phyloP scores from a whole-genome alignment of 2,797 vertebrate species.

The Sebastes dallii region DNA sequence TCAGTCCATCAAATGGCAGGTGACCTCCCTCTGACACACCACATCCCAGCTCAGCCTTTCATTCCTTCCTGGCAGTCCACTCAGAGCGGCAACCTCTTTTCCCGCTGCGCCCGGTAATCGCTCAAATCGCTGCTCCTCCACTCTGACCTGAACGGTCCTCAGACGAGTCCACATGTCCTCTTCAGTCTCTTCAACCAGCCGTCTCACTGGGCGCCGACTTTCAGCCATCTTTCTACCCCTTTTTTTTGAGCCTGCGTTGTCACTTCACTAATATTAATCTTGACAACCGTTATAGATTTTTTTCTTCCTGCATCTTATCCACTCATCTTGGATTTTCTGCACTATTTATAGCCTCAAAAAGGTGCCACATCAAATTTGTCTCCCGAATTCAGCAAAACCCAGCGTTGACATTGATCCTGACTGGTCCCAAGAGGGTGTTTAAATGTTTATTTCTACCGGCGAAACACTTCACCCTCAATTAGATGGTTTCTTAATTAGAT shows the following conservation, averaged over 20 bases:
- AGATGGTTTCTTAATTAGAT: constrained; percentile 43
- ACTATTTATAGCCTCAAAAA: background rate
- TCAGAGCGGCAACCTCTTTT: background rate
- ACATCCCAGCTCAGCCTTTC: background rate
- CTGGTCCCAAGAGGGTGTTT: background rate
- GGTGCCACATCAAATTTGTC: background rate
- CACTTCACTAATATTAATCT: background rate
- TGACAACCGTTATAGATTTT: constrained; percentile 6
- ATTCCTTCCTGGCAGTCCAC: background rate
- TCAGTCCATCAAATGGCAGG: constrained; percentile 13
- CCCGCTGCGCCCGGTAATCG: constrained; percentile 18
- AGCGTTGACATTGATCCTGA: constrained; percentile 22
- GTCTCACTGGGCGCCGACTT: background rate
- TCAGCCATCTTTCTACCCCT: background rate
- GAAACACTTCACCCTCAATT: constrained; percentile 36
- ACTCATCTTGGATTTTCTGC: background rate
- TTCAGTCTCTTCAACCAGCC: background rate
- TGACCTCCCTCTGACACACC: constrained; percentile 5
- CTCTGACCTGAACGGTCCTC: constrained; percentile 3
- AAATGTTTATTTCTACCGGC: constrained; percentile 15
- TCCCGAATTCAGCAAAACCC: constrained; percentile 7
- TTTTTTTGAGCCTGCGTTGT: background rate
- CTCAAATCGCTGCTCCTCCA: constrained; percentile 17
- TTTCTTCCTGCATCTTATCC: background rate
- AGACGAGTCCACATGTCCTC: background rate